Conservation (phyloP, 2,888 invertebrate genomes). For the Eilema depressum region DNA sequence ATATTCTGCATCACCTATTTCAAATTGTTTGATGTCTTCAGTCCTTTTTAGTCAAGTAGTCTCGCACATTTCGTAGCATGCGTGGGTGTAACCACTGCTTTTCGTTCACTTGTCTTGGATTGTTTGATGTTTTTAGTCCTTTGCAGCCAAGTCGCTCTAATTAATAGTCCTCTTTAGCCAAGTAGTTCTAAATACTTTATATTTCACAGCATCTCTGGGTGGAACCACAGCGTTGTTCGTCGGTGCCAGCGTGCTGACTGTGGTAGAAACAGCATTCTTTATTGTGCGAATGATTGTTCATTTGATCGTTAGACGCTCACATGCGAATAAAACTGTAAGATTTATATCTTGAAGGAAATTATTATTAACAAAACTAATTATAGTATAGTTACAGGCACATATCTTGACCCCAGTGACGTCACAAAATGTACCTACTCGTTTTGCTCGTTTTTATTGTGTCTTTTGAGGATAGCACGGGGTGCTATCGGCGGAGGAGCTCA, state of each 20-base stretch:
- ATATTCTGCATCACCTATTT: too few species aligned
- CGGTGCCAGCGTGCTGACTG: slow-evolving; percentile 80
- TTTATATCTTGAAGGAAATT: slow-evolving; percentile 44
- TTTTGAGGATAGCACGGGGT: too few species aligned
- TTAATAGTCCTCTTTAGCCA: background rate
- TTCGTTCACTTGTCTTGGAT: background rate
- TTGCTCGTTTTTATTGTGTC: too few species aligned
- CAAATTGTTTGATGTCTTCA: too few species aligned
- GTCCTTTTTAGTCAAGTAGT: too few species aligned
- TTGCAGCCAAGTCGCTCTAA: background rate
- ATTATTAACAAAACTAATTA: background rate
- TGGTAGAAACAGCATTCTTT: slow-evolving; percentile 76
- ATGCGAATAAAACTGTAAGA: slow-evolving; percentile 28
- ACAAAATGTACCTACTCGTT: too few species aligned
- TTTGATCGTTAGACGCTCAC: slow-evolving; percentile 26
- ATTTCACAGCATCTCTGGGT: slow-evolving; percentile 76
- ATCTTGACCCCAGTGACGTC: too few species aligned
- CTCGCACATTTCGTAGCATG: too few species aligned
- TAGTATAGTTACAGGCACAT: too few species aligned
- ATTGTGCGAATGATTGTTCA: slow-evolving; percentile 62
- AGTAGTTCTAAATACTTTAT: background rate
- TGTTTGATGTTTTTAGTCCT: background rate
- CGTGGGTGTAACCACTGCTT: too few species aligned
- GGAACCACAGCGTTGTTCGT: slow-evolving; percentile 83
- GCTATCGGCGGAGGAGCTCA: too few species aligned